A percentile compares a stretch with the other conserved stretches of the same genome.
These are phyloP conservation scores for Carlito syrichta DNA, from an alignment of 2,113 vertebrate species.

Conservation along the genomic window DNA sequence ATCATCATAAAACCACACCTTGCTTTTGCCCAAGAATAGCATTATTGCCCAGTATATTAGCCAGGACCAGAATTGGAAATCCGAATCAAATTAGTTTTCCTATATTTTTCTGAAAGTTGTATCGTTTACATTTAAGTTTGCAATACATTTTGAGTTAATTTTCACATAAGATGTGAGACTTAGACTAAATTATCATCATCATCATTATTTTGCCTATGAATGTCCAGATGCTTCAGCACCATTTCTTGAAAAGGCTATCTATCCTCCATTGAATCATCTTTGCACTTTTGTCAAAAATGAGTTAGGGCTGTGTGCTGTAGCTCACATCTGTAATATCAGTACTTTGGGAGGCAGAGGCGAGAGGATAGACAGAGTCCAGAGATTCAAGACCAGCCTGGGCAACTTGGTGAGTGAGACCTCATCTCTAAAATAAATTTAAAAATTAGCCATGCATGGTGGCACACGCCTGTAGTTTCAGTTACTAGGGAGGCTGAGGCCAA, in stretches of 20 bases:
- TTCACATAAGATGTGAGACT: background rate
- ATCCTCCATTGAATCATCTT: background rate
- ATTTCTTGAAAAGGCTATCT: background rate
- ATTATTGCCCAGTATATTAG: background rate
- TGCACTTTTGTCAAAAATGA: background rate
- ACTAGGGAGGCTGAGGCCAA: no score
- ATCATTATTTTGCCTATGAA: background rate
- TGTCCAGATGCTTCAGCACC: background rate
- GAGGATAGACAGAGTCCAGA: no score
- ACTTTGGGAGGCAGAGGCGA: no score
- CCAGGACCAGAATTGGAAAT: background rate
- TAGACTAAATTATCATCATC: background rate
- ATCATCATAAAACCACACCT: background rate
- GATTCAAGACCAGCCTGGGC: no score
- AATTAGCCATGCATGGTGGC: no score
- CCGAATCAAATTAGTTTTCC: background rate
- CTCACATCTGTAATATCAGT: no score
- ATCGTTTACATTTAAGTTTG: background rate
- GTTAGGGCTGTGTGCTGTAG: no score
- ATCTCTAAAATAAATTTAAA: no score
- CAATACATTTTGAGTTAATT: background rate
- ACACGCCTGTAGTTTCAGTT: no score
- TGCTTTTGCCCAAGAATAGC: background rate
- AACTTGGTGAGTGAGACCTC: no score
- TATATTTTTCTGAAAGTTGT: background rate